These are phyloP conservation scores for Aplocera efformata DNA, from an alignment of 2,888 invertebrate species.

Conservation along the genomic window DNA sequence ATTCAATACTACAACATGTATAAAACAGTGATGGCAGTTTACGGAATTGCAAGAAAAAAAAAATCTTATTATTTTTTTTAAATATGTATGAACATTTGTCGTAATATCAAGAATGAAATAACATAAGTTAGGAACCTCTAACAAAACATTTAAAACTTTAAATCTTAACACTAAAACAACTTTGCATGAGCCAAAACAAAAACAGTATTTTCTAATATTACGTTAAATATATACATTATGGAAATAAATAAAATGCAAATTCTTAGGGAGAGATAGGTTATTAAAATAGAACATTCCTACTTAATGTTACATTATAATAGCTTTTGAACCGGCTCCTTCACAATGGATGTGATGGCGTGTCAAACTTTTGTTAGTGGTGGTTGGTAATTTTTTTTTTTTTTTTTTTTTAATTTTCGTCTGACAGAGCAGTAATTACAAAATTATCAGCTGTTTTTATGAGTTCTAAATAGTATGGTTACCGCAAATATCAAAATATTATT, in stretches of 20 bases:
- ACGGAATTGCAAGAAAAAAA: slow-evolving; percentile 1
- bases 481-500: too few relatives aligned
- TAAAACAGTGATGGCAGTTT: slow-evolving; percentile 1
- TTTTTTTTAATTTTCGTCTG: background rate
- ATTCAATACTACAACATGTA: slow-evolving; percentile 12
- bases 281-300: slow-evolving; percentile 8
- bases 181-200: slow-evolving; percentile 39
- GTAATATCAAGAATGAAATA: slow-evolving; percentile 5
- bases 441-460: too few relatives aligned
- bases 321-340: too few relatives aligned
- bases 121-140: slow-evolving; percentile 12
- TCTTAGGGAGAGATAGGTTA: slow-evolving; percentile 3
- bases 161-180: slow-evolving; percentile 57
- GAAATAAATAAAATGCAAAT: slow-evolving; percentile 12
- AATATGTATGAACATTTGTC: too few relatives aligned
- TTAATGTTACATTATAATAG: background rate
- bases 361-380: too few relatives aligned
- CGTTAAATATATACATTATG: slow-evolving; percentile 5
- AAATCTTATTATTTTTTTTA: too few relatives aligned
- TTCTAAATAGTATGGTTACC: too few relatives aligned
- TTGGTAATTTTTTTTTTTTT: too few relatives aligned
- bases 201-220: slow-evolving; percentile 6
- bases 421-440: too few relatives aligned
- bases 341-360: too few relatives aligned
- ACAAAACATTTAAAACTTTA: slow-evolving; percentile 43